Base-by-base conservation (phyloP, 2,888 invertebrate species). In the Amphipyra tragopoginis region DNA sequence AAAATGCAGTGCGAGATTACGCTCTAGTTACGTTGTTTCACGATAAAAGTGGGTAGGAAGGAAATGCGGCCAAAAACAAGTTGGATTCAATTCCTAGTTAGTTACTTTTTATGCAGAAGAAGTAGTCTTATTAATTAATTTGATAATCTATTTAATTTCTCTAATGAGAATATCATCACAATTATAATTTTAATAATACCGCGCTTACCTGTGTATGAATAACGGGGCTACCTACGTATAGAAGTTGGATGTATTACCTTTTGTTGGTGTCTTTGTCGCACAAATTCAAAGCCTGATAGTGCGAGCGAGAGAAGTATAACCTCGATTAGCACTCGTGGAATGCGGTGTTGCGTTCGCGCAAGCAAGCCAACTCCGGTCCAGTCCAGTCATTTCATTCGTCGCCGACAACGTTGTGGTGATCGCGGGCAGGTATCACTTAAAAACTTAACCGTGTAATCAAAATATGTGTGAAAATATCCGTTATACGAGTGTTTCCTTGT, bases 281-380 rank as follows among this genome's bases (percentile, higher is more conserved):
- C 83, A 38, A 13, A 7, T 3, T n/a, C 15, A 39, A 54, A 39
- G 40, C n/a, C 5, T 2, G 9, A 58, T 48, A 5, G 86, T 65
- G 52, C 63, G 88, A 93, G 79, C 64, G 92, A 86, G 92, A 93
- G 43, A 70, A 81, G 70, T 77, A 82, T 82, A 78, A 64, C 84
- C 87, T 90, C 84, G 85, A 86, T 86, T 85, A 87, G 83, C 86
- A 84, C 84, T 86, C 84, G 85, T 89, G 94, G 94, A 94, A 94
- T 94, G 94, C 90, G 93, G 93, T 84, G 86, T 83, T 87, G 91
- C 92, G 91, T 79, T 86, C 87, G 90, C 93, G 90, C 92, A 88
- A 89, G 86, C 88, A 85, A 74, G 79, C 88, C 84, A 84, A 82
- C 85, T 21, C 21, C 21, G 21, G 21, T 81, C 82, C 83, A 79